These are phyloP conservation scores for Bursaphelenchus mucronatus DNA, from an alignment of 1,140 invertebrate genomes.

Conservation along the genomic window DNA sequence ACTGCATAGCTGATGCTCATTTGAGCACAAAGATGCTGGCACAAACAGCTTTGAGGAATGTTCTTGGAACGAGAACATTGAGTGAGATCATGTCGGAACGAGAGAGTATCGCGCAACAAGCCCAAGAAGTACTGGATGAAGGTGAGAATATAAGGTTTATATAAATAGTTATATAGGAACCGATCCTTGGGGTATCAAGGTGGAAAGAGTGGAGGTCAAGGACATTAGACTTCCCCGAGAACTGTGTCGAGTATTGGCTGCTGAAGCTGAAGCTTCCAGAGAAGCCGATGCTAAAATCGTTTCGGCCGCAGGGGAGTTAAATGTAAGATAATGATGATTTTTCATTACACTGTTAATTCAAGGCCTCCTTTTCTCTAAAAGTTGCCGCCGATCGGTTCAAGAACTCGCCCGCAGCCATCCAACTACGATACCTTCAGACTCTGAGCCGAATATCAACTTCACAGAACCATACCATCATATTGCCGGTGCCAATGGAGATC, in stretches of 20 bases:
- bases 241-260: constrained; percentile 45
- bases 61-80: constrained; percentile 84
- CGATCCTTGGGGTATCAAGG: constrained; percentile 54
- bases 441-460: constrained; percentile 42
- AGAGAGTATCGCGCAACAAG: constrained; percentile 80
- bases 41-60: constrained; percentile 70
- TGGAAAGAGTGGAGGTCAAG: constrained; percentile 65
- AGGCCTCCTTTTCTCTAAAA: constrained; percentile 47
- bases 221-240: constrained; percentile 51
- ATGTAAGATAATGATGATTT: constrained; percentile 67
- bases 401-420: constrained; percentile 39
- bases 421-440: constrained; percentile 50
- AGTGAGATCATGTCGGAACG: constrained; percentile 82
- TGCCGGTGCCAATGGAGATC: constrained; percentile 42
- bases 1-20: constrained; percentile 40
- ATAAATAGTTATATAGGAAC: constrained; percentile 39
- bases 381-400: constrained; percentile 41
- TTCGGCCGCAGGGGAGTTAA: constrained; percentile 62
- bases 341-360: constrained; percentile 7
- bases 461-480: constrained; percentile 48
- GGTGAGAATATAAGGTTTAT: constrained; percentile 28
- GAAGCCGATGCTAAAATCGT: constrained; percentile 61
- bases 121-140: constrained; percentile 67
- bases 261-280: constrained; percentile 50
- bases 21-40: constrained; percentile 48